phyloP scores from a whole-genome alignment of 1,140 invertebrate genomes.

The Pogonus chalceus region DNA sequence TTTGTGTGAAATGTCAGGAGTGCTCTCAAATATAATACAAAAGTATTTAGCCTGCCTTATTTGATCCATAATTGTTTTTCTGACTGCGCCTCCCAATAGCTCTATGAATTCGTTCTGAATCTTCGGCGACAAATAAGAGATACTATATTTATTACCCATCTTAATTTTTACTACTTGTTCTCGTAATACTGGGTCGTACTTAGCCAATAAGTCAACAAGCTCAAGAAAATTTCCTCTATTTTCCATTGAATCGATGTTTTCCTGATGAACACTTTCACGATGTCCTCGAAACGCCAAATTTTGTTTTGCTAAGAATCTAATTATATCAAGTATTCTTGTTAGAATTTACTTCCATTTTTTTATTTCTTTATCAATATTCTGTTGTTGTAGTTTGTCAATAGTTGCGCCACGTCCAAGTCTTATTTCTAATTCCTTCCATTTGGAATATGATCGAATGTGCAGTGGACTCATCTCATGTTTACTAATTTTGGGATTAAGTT shows the following conservation, averaged over 20 bases:
- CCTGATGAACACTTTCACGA: conserved; percentile 21
- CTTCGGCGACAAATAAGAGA: conserved; percentile 20
- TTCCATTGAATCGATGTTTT: conserved; percentile 13
- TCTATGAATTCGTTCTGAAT: conserved; percentile 25
- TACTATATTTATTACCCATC: conserved; percentile 14
- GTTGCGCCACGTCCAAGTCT: background rate
- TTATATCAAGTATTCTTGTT: conserved; percentile 22
- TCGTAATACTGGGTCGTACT: conserved; percentile 18
- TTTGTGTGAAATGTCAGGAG: background rate
- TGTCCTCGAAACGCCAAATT: conserved; percentile 28
- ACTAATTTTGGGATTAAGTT: background rate
- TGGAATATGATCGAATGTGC: background rate
- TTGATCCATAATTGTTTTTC: conserved; percentile 17
- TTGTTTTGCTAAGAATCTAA: conserved; percentile 25
- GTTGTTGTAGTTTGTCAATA: conserved; percentile 9
- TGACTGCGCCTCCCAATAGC: conserved; percentile 18
- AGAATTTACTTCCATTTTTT: conserved; percentile 21
- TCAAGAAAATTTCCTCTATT: conserved; percentile 29
- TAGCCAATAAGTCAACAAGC: conserved; percentile 18
- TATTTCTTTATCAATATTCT: background rate
- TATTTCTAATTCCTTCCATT: background rate
- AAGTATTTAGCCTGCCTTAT: conserved; percentile 23
- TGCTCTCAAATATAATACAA: conserved; percentile 19
- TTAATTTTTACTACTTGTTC: conserved; percentile 15
- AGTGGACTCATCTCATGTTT: background rate